Evolutionary conservation across 2,888 invertebrate species (phyloP).

Genomic region (Sminthurides aquaticus): DNA sequence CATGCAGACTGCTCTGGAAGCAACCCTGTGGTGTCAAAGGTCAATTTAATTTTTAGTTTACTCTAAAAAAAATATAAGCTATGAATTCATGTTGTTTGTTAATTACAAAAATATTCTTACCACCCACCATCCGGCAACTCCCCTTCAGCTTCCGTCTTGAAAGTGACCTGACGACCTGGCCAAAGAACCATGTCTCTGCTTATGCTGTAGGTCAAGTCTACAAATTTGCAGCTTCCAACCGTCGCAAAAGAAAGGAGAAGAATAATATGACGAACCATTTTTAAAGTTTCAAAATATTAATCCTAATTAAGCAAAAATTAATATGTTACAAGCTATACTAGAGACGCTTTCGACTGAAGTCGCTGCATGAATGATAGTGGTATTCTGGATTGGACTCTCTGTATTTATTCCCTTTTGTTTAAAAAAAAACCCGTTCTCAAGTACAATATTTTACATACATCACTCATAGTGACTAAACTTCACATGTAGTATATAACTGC

Average conservation of each 20-base stretch:
- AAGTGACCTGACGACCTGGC: constrained; percentile 30
- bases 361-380: too few relatives aligned
- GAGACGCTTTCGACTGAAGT: too few relatives aligned
- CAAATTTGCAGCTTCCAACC: not conserved
- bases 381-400: too few relatives aligned
- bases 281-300: too few relatives aligned
- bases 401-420: too few relatives aligned
- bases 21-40: constrained; percentile 13
- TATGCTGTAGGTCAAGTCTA: constrained; percentile 34
- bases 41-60: not conserved
- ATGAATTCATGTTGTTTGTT: not conserved
- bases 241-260: not conserved
- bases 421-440: too few relatives aligned
- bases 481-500: too few relatives aligned
- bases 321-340: too few relatives aligned
- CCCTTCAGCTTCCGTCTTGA: constrained; percentile 30
- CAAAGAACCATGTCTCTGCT: constrained; percentile 31
- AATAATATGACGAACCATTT: too few relatives aligned
- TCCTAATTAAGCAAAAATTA: too few relatives aligned
- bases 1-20: constrained; percentile 32
- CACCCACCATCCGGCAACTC: constrained; percentile 23
- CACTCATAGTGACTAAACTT: too few relatives aligned
- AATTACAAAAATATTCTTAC: constrained; percentile 20
- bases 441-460: too few relatives aligned
- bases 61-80: not conserved